phyloP scores from a whole-genome alignment of 2,797 vertebrate species.

The Myotis daubentonii region DNA sequence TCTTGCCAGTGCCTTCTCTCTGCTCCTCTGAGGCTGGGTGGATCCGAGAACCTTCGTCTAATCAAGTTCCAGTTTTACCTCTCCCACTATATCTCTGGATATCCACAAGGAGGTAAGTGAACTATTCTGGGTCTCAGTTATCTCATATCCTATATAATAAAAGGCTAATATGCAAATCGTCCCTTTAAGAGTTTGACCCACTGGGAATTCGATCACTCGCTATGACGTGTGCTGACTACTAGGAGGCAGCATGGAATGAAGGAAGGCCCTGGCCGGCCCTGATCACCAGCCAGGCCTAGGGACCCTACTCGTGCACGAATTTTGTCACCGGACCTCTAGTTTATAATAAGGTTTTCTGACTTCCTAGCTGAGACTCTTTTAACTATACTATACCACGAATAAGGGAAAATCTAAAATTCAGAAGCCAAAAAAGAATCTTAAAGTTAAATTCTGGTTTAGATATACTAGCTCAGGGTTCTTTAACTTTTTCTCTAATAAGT shows the following conservation, averaged over 20 bases:
- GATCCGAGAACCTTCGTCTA: neutral
- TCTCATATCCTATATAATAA: neutral
- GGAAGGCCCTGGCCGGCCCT: too few relatives aligned
- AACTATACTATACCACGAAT: neutral
- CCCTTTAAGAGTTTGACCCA: too few relatives aligned
- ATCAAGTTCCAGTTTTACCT: neutral
- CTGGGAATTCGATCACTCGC: too few relatives aligned
- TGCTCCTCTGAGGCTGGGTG: neutral
- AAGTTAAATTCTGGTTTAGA: conserved; percentile 13
- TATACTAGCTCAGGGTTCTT: neutral
- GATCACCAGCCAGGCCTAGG: too few relatives aligned
- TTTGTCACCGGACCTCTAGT: too few relatives aligned
- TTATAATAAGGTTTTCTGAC: neutral
- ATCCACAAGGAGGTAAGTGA: neutral
- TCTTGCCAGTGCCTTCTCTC: neutral
- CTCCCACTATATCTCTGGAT: conserved; percentile 16
- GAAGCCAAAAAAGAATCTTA: neutral
- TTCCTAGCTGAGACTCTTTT: neutral
- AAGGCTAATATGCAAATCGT: too few relatives aligned
- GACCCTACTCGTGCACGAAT: too few relatives aligned
- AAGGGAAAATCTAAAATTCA: conserved; percentile 8
- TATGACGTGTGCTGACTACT: too few relatives aligned
- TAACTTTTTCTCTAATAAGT: neutral
- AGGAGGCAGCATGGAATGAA: too few relatives aligned
- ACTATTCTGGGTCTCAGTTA: neutral